Evolutionary conservation across 2,113 vertebrate genomes (phyloP), one percentile per base, ranked within the genome.

Genomic region (Dendrocopos noguchii): DNA sequence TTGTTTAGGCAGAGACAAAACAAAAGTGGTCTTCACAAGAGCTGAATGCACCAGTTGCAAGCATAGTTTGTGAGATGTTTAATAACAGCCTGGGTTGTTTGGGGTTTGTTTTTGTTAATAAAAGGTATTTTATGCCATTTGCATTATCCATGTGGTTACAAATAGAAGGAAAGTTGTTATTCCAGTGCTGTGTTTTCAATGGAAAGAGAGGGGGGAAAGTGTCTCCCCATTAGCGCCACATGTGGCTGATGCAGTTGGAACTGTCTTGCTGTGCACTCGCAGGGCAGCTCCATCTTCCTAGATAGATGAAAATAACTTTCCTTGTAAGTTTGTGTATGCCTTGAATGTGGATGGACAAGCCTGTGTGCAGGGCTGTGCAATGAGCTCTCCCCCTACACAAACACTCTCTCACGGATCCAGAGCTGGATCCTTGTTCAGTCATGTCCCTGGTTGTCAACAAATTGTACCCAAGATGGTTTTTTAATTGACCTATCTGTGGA

Each of bases 251-350:
- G 20, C 79, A 77, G 68, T 57, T 82, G 60, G 56, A 76, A 36
- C 64, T 3, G 1, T 4, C 15, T 53, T 80, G 60, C 67, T 74
- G 34, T 67, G 44, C 36, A 4, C 42, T 92, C 47, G 36, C 52
- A 39, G 57, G 34, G 66, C 70, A 94, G 82, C 56, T 95, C 72
- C 61, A 9, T 56, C 68, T 56, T 63, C 36, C 57, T 16, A 2
- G 72, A 85, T 71, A 83, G 76, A 85, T 67, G 83, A 94, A 94
- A 89, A 85, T 64, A 90, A 89, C 80, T 90, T 63, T 91, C 72
- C 57, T 33, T 72, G 44, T 67, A 75, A 92, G 75, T 87, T 25
- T 87, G 68, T 88, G 22, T 87, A 72, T 33, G 72, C 34, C 50
- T 74, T 64, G 76, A 80, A 84, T 80, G 39, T 34, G 42, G 81